These are phyloP conservation scores for Mamestra brassicae DNA, from an alignment of 2,888 invertebrate species.

Conservation along the genomic window DNA sequence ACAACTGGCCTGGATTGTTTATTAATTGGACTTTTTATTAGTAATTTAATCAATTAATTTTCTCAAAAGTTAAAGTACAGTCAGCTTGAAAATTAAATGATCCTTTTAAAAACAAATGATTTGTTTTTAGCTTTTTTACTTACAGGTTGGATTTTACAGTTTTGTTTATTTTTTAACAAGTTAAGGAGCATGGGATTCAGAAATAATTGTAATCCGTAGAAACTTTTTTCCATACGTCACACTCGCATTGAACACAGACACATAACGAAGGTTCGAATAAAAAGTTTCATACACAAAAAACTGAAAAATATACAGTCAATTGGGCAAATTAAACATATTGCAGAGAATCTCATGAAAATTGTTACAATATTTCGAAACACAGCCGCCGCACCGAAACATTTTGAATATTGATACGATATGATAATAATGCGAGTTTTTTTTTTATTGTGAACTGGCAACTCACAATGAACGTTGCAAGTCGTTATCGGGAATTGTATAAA, in stretches of 20 bases:
- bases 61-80: not conserved
- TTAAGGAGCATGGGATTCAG: not conserved
- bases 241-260: not conserved
- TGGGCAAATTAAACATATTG: conserved; percentile 34
- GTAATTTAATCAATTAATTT: not conserved
- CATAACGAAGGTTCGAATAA: conserved; percentile 9
- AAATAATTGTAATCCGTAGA: not conserved
- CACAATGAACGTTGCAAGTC: conserved; percentile 19
- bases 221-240: not conserved
- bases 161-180: no score
- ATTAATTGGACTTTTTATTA: conserved; percentile 10
- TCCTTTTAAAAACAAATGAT: not conserved
- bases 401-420: conserved; percentile 34
- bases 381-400: conserved; percentile 9
- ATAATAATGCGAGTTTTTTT: conserved; percentile 25
- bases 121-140: not conserved
- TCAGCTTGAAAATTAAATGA: conserved; percentile 2
- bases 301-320: conserved; percentile 28
- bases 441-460: conserved; percentile 37
- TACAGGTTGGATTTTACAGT: not conserved
- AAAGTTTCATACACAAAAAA: conserved; percentile 14
- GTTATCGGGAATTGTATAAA: conserved; percentile 6
- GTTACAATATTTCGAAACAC: conserved; percentile 28
- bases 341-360: conserved; percentile 28
- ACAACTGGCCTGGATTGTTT: conserved; percentile 26